phyloP scores from a whole-genome alignment of 1,140 invertebrate species.

The Eufriesea mexicana region DNA sequence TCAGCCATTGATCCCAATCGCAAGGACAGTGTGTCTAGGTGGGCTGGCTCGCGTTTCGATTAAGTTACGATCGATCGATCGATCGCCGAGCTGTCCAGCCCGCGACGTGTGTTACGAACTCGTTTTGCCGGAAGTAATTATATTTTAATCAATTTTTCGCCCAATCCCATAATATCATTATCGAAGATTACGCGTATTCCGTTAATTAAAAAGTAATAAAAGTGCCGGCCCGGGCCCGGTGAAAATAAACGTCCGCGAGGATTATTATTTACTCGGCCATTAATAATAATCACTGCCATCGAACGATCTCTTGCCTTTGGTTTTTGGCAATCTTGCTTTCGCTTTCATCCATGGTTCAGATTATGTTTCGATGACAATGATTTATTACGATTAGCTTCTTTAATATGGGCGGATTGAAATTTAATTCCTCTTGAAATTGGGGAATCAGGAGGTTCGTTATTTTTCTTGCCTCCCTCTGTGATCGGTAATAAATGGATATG shows the following conservation, averaged over 20 bases:
- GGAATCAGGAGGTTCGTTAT: too few relatives aligned
- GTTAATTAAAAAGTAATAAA: slow-evolving; percentile 33
- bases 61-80: slow-evolving; percentile 64
- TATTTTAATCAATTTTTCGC: slow-evolving; percentile 66
- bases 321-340: too few relatives aligned
- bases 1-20: slow-evolving; percentile 60
- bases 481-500: too few relatives aligned
- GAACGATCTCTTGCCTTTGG: too few relatives aligned
- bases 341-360: too few relatives aligned
- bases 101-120: slow-evolving; percentile 15
- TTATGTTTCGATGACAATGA: too few relatives aligned
- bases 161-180: slow-evolving; percentile 43
- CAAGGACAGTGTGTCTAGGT: slow-evolving; percentile 50
- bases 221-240: not conserved
- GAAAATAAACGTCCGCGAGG: not conserved
- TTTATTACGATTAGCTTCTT: too few relatives aligned
- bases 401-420: too few relatives aligned
- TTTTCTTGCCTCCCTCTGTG: too few relatives aligned
- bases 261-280: not conserved
- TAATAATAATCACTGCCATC: too few relatives aligned
- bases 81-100: slow-evolving; percentile 31
- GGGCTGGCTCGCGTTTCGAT: slow-evolving; percentile 63
- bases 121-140: slow-evolving; percentile 57
- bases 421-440: too few relatives aligned
- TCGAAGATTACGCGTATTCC: slow-evolving; percentile 38